Conservation (phyloP, 1,140 invertebrate species). For the Batillaria attramentaria region DNA sequence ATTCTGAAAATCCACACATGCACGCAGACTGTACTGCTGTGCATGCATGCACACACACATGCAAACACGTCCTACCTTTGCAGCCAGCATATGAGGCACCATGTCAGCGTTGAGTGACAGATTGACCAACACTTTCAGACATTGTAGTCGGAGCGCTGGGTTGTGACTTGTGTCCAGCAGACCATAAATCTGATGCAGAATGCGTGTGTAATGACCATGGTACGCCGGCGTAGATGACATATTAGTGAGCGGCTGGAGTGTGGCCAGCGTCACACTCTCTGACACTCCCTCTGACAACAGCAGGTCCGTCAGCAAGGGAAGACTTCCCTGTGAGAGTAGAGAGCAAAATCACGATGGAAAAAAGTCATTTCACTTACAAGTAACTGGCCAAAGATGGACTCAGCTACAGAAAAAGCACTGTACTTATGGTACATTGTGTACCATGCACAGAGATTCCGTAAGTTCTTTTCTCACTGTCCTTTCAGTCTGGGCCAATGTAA, state of each 20-base stretch:
- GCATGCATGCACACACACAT: no score
- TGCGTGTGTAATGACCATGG: conserved; percentile 62
- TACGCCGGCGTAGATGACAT: conserved; percentile 58
- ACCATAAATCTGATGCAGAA: conserved; percentile 61
- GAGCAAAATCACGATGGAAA: not conserved
- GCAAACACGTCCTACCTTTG: conserved; percentile 74
- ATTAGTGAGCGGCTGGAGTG: conserved; percentile 68
- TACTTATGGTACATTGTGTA: no score
- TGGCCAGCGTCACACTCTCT: conserved; percentile 58
- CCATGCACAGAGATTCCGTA: no score
- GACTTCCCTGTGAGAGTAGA: conserved; percentile 51
- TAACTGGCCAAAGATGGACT: no score
- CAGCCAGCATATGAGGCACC: conserved; percentile 77
- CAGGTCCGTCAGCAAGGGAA: conserved; percentile 62
- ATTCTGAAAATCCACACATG: no score
- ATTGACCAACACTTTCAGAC: conserved; percentile 79
- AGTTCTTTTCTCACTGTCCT: no score
- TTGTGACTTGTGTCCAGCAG: conserved; percentile 48
- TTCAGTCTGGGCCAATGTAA: no score
- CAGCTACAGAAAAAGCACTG: no score
- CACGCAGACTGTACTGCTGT: no score
- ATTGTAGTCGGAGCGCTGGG: conserved; percentile 72
- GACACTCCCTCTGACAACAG: conserved; percentile 51
- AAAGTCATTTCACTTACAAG: no score
- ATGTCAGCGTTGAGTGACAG: conserved; percentile 78